A percentile compares a stretch with the other conserved stretches of the same genome.
Conservation (phyloP, 2,888 invertebrate genomes). For the Cactoblastis cactorum region DNA sequence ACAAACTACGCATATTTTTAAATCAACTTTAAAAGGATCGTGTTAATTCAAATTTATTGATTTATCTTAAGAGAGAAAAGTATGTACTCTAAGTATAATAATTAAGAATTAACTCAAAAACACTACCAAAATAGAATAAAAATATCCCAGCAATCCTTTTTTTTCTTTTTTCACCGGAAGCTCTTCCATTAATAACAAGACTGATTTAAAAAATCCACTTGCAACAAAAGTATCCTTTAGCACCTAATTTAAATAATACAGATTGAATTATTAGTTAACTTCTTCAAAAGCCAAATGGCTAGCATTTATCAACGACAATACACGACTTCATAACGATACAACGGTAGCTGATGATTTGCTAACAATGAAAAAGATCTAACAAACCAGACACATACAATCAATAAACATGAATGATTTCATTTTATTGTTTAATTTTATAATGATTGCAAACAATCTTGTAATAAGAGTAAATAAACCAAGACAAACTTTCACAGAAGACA, state of each 20-base stretch:
- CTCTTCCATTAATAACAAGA: background rate
- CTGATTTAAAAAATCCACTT: too few relatives aligned
- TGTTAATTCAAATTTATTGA: too few relatives aligned
- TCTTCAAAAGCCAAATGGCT: too few relatives aligned
- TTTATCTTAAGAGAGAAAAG: too few relatives aligned
- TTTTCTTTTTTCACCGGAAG: background rate
- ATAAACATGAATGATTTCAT: constrained; percentile 4
- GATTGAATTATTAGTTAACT: too few relatives aligned
- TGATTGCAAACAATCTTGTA: background rate
- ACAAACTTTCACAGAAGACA: too few relatives aligned
- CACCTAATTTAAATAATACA: too few relatives aligned
- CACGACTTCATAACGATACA: too few relatives aligned
- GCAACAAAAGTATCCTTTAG: too few relatives aligned
- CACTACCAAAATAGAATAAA: background rate
- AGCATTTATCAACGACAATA: too few relatives aligned
- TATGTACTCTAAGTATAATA: background rate
- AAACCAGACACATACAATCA: background rate
- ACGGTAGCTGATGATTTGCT: background rate
- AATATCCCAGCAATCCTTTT: background rate
- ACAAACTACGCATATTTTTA: too few relatives aligned
- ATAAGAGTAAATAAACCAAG: background rate
- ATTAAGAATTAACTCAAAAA: background rate
- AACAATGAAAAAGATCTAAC: background rate
- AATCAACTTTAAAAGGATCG: too few relatives aligned
- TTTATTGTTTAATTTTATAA: background rate